Evolutionary conservation across 1,140 invertebrate species (phyloP), one percentile per base, ranked within the genome.

Genomic region (Papilio polytes): DNA sequence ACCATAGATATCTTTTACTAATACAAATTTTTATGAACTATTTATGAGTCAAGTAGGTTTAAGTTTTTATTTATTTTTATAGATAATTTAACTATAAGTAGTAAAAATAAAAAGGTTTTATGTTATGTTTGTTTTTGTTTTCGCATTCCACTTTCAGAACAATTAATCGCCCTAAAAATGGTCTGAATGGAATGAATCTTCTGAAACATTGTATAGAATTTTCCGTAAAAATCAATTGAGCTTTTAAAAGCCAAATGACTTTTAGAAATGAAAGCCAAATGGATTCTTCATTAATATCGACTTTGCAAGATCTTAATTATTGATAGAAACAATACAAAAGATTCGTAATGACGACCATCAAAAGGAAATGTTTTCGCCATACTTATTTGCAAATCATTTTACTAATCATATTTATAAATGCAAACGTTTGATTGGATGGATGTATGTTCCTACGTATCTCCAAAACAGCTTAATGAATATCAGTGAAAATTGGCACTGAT

Each of bases 211-310:
- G 73, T 76, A 76, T 31, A 18, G 72, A 84, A 66, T 63, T 83
- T 89, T 87, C 88, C 84, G 82, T 84, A 83, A 80, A 84, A 89
- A 90, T 90, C 87, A 89, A 90, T 91, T 88, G 86, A 88, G 87
- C 89, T 89, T 87, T 92, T 87, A 90, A 87, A 86, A 86, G 81
- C 83, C 83, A 87, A 89, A 91, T 90, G 89, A 87, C 87, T 86
- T 87, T 84, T 80, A 80, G 85, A 83, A 81, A 72, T 41, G 80
- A 76, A 85, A 85, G 85, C 89, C 90, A 91, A 90, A 89, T 90
- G 85, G 85, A 87, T 89, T 87, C 83, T 84, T 78, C 85, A 87
- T 85, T 80, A 83, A 80, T 87, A 85, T 82, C 83, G 76, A 84
- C 56, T 81, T 44, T 44, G 36, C 2, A 44, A 73, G 18, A 44